Base-by-base conservation (phyloP, 2,888 invertebrate species). In the Craniophora ligustri region DNA sequence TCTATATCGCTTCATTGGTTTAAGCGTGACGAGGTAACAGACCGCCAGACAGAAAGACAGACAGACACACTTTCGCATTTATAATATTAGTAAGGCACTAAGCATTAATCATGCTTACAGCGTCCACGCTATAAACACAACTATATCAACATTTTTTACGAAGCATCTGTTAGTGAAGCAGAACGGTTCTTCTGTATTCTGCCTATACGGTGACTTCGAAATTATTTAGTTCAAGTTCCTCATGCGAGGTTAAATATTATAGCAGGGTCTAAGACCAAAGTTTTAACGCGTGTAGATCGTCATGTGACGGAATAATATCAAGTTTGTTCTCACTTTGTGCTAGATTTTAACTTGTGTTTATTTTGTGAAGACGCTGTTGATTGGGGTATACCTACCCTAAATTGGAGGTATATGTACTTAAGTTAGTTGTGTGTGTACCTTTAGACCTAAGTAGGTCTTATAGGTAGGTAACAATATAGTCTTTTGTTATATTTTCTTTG, bases 171-270 rank as follows among this genome's bases (percentile, higher is more conserved):
- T n/a, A n/a, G n/a, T n/a, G n/a, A n/a, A n/a, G n/a, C n/a, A n/a
- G n/a, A n/a, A n/a, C n/a, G n/a, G 18, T 19, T 21, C 13, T 53
- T 39, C 40, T 34, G 39, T 8, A n/a, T 5, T 0, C 5, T 5
- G 5, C 3, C 3, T 48, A 1, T 5, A 34, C 10, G 14, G 19
- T 56, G 35, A 2, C 28, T 41, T 30, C 46, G 40, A 46, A 56
- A 58, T 51, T 11, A 54, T 50, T 55, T 31, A 21, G 14, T 32
- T 28, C 11, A 44, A 45, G 46, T 67, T 51, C 32, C 48, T 30
- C 38, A 67, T 32, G 45, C 40, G 35, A 50, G 28, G 31, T 42
- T 46, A 53, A 64, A 65, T 65, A 60, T 65, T 67, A 56, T 50
- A 71, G 53, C 26, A 55, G 38, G 56, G 55, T 13, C 18, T 36